A percentile compares a stretch with the other conserved stretches of the same genome.
These are phyloP conservation scores for Rhombomys opimus DNA, from an alignment of 2,113 vertebrate species.

Conservation along the genomic window DNA sequence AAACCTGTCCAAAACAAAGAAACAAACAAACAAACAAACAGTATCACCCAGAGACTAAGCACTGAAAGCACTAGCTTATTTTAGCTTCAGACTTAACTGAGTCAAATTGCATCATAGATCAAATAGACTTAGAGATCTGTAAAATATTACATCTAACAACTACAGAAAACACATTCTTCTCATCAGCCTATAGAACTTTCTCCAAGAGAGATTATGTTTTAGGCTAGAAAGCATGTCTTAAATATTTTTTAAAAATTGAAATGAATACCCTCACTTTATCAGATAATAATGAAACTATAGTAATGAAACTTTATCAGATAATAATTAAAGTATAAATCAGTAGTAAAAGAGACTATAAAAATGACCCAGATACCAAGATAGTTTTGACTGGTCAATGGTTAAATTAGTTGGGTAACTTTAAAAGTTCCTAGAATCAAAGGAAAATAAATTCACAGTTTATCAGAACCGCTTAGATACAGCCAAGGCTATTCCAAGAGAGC, in stretches of 20 bases:
- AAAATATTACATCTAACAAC: neutral
- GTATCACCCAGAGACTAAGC: too few relatives aligned
- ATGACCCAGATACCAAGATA: neutral
- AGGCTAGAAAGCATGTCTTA: neutral
- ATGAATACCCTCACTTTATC: neutral
- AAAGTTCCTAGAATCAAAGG: neutral
- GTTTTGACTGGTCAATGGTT: neutral
- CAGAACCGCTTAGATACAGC: neutral
- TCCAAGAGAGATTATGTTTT: neutral
- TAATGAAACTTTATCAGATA: neutral
- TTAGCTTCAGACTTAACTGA: neutral
- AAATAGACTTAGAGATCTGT: neutral
- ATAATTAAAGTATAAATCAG: neutral
- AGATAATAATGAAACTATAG: neutral
- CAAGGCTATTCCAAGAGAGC: neutral
- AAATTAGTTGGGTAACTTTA: neutral
- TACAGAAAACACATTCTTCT: neutral
- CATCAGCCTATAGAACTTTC: neutral
- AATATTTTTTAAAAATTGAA: neutral
- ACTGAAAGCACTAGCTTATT: neutral
- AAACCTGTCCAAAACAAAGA: neutral
- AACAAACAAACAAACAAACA: neutral
- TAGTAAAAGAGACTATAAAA: neutral
- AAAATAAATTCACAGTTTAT: neutral
- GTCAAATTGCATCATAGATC: neutral